A percentile compares a stretch with the other conserved stretches of the same genome.
Evolutionary conservation across 2,888 invertebrate genomes (phyloP).

Genomic region (Anarsia innoxiella): DNA sequence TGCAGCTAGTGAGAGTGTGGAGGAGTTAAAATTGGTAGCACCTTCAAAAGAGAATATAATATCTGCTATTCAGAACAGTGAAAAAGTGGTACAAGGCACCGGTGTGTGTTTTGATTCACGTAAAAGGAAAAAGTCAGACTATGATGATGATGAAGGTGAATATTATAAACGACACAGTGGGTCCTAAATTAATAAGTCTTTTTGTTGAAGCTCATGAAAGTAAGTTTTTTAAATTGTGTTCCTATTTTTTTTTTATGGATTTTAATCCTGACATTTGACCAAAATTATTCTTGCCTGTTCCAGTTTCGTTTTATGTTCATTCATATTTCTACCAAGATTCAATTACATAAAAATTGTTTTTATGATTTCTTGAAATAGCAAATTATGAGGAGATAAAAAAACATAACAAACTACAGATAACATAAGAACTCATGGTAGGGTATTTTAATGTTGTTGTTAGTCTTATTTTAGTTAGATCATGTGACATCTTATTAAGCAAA

Average conservation of each 20-base stretch:
- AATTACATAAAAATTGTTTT: too few relatives aligned
- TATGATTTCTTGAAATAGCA: too few relatives aligned
- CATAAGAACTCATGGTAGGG: too few relatives aligned
- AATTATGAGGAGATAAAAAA: too few relatives aligned
- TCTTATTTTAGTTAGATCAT: too few relatives aligned
- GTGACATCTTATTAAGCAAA: too few relatives aligned
- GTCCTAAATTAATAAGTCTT: constrained; percentile 13
- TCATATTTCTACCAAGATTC: too few relatives aligned
- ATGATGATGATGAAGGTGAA: constrained; percentile 35
- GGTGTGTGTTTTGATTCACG: constrained; percentile 60
- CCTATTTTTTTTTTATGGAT: constrained; percentile 1
- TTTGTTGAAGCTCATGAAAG: background rate
- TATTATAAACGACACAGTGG: constrained; percentile 48
- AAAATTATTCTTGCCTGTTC: too few relatives aligned
- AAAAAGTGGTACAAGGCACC: constrained; percentile 59
- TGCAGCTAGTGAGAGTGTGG: constrained; percentile 42
- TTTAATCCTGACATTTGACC: too few relatives aligned
- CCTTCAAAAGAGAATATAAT: constrained; percentile 68
- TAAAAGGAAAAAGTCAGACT: constrained; percentile 52
- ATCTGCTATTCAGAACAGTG: constrained; percentile 64
- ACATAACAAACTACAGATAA: too few relatives aligned
- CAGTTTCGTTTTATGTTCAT: too few relatives aligned
- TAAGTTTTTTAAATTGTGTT: constrained; percentile 1
- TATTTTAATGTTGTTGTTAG: too few relatives aligned
- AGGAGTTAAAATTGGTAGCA: constrained; percentile 56